A percentile compares a stretch with the other conserved stretches of the same genome.
Evolutionary conservation across 2,113 vertebrate species (phyloP).

Genomic region (Thermophis baileyi): DNA sequence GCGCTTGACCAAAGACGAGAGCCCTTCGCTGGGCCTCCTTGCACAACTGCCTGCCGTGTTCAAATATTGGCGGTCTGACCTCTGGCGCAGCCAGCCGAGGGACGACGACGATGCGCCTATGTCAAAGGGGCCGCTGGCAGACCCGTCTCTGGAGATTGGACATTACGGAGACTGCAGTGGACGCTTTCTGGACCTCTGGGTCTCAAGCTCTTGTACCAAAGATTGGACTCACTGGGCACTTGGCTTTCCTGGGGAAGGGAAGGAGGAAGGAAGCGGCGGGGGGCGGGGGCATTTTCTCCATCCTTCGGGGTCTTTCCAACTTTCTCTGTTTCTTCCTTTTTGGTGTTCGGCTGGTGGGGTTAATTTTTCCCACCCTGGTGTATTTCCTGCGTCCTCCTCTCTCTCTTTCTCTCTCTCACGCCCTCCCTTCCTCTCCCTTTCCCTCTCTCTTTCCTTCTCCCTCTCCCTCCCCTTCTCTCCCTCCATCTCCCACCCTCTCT

Average conservation of each 20-base stretch:
- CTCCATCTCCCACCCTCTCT: not conserved
- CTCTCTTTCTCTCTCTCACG: not conserved
- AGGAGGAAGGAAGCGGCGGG: not conserved
- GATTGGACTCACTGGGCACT: constrained; percentile 48
- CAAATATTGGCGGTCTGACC: not conserved
- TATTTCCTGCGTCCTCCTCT: constrained; percentile 29
- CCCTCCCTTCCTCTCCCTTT: not conserved
- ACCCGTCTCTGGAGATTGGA: not conserved
- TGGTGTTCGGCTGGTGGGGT: constrained; percentile 68
- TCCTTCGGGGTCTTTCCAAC: constrained; percentile 65
- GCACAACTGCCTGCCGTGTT: not conserved
- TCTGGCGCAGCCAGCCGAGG: not conserved
- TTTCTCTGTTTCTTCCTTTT: constrained; percentile 47
- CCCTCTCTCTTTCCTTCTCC: rapidly evolving
- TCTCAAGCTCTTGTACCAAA: constrained; percentile 64
- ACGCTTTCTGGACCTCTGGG: not conserved
- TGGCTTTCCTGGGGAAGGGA: not conserved
- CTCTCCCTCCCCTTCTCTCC: not conserved
- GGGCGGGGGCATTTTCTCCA: constrained; percentile 44
- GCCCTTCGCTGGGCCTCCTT: not conserved
- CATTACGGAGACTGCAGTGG: not conserved
- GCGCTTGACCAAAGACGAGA: not conserved
- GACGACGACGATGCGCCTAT: not conserved
- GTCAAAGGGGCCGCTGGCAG: not conserved
- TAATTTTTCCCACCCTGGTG: constrained; percentile 60